A percentile compares a stretch with the other conserved stretches of the same genome.
Evolutionary conservation across 2,888 invertebrate species (phyloP).

Genomic region (Perithous albicinctus): DNA sequence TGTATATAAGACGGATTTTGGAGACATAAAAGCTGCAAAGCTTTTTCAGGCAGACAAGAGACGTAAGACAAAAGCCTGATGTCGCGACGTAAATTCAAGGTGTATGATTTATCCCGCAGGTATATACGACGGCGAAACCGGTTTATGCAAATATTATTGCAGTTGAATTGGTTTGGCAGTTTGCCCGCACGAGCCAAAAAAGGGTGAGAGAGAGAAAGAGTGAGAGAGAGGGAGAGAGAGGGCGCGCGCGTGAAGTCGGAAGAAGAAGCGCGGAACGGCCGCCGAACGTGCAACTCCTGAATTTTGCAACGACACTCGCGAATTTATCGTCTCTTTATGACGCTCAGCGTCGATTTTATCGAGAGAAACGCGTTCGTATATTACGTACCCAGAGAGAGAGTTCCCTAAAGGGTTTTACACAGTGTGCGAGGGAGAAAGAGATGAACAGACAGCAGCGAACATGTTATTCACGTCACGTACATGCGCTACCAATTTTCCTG

Average conservation of each 20-base stretch:
- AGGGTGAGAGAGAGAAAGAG: neutral
- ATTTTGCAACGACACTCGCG: conserved; percentile 74
- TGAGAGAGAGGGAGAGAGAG: neutral
- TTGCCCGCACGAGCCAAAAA: conserved; percentile 68
- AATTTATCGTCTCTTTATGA: conserved; percentile 68
- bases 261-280: too few species aligned
- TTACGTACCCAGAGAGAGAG: conserved; percentile 3
- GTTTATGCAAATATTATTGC: conserved; percentile 83
- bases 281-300: conserved; percentile 71
- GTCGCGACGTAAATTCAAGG: conserved; percentile 65
- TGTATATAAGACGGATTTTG: too few species aligned
- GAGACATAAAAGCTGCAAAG: too few species aligned
- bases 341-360: conserved; percentile 56
- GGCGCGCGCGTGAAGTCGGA: conserved; percentile 6
- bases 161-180: conserved; percentile 81
- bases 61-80: conserved; percentile 44
- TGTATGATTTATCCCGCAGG: conserved; percentile 75
- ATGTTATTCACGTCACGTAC: conserved; percentile 18
- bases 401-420: neutral
- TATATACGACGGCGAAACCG: conserved; percentile 73
- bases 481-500: conserved; percentile 26
- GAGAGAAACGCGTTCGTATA: conserved; percentile 5
- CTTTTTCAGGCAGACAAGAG: conserved; percentile 29
- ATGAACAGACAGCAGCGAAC: neutral
- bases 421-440: neutral